Evolutionary conservation across 2,797 vertebrate species (phyloP).

Genomic region (Pangasius krempfi): DNA sequence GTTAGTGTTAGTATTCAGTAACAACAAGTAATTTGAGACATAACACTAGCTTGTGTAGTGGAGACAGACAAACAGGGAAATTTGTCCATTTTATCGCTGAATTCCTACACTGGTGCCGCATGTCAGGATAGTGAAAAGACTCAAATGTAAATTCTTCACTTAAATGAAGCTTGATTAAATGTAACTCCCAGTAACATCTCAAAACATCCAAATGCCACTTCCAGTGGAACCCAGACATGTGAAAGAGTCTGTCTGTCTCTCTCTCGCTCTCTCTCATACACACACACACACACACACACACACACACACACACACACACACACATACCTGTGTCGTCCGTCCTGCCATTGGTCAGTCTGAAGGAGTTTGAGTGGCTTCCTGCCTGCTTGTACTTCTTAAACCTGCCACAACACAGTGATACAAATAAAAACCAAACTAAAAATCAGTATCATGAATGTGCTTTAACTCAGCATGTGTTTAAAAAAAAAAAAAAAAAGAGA

Average conservation of each 20-base stretch:
- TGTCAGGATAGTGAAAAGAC: not conserved
- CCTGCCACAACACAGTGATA: conserved; percentile 70
- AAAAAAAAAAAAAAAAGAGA: not conserved
- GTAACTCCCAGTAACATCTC: not conserved
- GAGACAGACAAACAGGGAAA: not conserved
- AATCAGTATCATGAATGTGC: conserved; percentile 16
- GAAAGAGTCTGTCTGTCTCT: not conserved
- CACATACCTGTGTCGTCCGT: conserved; percentile 90
- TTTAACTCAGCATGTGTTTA: not conserved
- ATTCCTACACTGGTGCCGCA: not conserved
- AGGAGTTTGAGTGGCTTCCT: conserved; percentile 96
- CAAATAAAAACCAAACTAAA: not conserved
- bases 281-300: too few relatives aligned
- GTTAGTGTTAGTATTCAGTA: not conserved
- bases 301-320: conserved; percentile 3
- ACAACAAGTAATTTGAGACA: not conserved
- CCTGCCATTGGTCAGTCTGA: conserved; percentile 91
- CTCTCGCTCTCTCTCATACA: not conserved
- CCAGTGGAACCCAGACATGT: not conserved
- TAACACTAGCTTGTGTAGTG: not conserved
- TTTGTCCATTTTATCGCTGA: not conserved
- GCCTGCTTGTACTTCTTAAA: conserved; percentile 99
- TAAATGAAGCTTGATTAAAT: not conserved
- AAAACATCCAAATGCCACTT: not conserved
- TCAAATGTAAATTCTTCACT: not conserved